phyloP scores from a whole-genome alignment of 2,888 invertebrate species.

The Clivina fossor region DNA sequence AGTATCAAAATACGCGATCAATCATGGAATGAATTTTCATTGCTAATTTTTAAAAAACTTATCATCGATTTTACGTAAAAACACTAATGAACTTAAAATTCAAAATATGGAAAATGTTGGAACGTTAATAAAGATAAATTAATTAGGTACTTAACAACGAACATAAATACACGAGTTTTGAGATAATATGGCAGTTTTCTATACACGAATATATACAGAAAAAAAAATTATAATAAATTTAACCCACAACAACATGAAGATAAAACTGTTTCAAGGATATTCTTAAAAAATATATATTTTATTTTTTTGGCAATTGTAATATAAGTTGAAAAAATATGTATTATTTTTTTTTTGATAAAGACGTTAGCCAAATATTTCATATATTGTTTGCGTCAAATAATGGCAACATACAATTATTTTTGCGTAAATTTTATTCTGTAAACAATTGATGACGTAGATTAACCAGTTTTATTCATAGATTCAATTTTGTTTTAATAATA shows the following conservation, averaged over 20 bases:
- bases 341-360: too few species aligned
- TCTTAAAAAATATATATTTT: too few species aligned
- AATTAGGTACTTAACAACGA: conserved; percentile 24
- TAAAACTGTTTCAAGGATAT: conserved; percentile 12
- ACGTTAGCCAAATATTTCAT: too few species aligned
- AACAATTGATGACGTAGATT: too few species aligned
- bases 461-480: too few species aligned
- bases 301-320: too few species aligned
- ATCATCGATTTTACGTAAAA: conserved; percentile 14
- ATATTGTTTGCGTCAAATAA: too few species aligned
- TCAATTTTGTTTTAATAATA: too few species aligned
- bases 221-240: too few species aligned
- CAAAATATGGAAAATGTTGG: conserved; percentile 8
- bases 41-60: conserved; percentile 1
- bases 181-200: conserved; percentile 23
- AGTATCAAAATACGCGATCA: not conserved
- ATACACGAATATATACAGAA: conserved; percentile 15
- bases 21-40: not conserved
- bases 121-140: conserved; percentile 26
- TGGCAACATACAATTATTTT: too few species aligned
- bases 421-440: too few species aligned
- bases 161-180: conserved; percentile 21
- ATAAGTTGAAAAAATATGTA: too few species aligned
- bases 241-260: conserved; percentile 5
- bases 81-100: conserved; percentile 20